These are phyloP conservation scores for Gryllus bimaculatus DNA, from an alignment of 1,140 invertebrate species.

Conservation along the genomic window DNA sequence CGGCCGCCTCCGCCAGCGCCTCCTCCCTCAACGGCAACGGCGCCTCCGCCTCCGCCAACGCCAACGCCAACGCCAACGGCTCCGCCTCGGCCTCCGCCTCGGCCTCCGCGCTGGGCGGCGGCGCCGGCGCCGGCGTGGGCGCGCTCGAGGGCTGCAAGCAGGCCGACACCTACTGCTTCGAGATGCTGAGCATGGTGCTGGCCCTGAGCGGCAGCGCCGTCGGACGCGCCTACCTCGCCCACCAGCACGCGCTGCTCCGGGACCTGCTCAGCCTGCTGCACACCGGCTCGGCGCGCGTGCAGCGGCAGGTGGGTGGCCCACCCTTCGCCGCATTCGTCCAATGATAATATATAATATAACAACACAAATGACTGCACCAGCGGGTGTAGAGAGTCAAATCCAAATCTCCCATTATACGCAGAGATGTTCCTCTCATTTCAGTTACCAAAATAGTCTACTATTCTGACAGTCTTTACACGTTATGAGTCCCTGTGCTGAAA, in stretches of 20 bases:
- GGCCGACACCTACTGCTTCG: conserved; percentile 88
- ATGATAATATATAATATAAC: no score
- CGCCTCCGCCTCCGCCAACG: conserved; percentile 24
- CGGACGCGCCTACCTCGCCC: conserved; percentile 79
- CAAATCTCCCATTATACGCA: no score
- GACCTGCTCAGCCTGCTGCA: conserved; percentile 83
- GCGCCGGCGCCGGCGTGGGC: conserved; percentile 25
- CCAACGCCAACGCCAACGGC: conserved; percentile 25
- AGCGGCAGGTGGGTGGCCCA: conserved; percentile 62
- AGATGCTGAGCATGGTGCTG: conserved; percentile 90
- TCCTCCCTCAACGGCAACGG: conserved; percentile 8
- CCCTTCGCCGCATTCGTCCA: no score
- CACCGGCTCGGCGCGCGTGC: conserved; percentile 87
- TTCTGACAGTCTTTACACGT: no score
- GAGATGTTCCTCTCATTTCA: no score
- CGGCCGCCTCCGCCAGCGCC: background rate
- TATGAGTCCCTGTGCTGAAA: no score
- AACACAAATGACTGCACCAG: no score
- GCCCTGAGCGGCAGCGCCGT: conserved; percentile 89
- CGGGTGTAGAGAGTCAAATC: no score
- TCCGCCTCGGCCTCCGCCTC: background rate
- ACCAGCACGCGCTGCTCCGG: conserved; percentile 71
- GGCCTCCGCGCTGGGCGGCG: conserved; percentile 21
- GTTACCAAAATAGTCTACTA: no score
- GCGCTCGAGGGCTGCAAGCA: conserved; percentile 26